Base-by-base conservation (phyloP, 2,113 vertebrate genomes). In the Perccottus glenii region DNA sequence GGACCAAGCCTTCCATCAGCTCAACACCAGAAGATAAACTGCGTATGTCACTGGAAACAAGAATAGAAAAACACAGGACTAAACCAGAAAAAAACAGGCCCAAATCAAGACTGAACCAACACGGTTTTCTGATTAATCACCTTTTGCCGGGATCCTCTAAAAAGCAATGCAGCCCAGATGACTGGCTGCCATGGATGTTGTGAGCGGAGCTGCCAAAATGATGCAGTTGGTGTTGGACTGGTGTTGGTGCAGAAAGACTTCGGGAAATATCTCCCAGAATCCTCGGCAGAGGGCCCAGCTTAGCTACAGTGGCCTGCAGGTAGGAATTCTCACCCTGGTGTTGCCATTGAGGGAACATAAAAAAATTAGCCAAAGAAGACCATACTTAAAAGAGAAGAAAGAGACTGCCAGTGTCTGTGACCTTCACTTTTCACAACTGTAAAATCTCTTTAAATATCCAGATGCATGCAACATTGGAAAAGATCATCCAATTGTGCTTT, bases 301-400 rank as follows among this genome's bases (percentile, higher is more conserved):
- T 98, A 62, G 95, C 96, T 85, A 98, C 93, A 1, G 96, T 98
- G 49, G 95, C 96, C 96, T 99, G 96, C 95, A 98, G 96, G 93
- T 97, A 98, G 94, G 96, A 98, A 96, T 98, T 98, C 94, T 98
- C 96, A 97, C 95, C 95, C 96, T 98, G 93, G 90, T 91, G 95
- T 84, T 8, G 73, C 16, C 45, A 16, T 42, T 67, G 55, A 48
- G 45, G 56, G 43, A 74, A 50, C 64, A 47, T 91, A 92, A 51
- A 64, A 58, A 43, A 11, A 8, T 43, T 43, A 11, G 10, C 10
- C 7, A 78, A 35, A 91, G 91, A 94, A 90, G 93, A 93, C 94
- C 38, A 73, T 70, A 79, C 71, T 75, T 67, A 82, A 68, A 76
- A 68, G 40, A 82, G 58, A 73, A 75, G 60, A 55, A 48, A 48